Conservation (phyloP, 2,797 vertebrate genomes). For the Sarcoramphus papa region DNA sequence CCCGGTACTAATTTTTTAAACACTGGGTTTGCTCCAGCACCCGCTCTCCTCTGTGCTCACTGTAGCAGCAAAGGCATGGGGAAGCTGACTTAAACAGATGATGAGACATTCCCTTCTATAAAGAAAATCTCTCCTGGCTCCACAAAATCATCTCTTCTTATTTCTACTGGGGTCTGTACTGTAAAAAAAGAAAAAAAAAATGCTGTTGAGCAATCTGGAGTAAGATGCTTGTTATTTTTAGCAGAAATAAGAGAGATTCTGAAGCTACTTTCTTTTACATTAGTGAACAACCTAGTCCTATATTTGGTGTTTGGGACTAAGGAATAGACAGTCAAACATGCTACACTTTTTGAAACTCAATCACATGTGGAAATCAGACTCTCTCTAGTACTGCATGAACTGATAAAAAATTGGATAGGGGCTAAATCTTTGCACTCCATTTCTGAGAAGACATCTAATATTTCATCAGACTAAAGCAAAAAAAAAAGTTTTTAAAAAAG, state of each 20-base stretch:
- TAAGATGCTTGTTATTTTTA: conserved; percentile 5
- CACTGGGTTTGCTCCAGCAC: background rate
- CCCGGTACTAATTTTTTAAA: background rate
- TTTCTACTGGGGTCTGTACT: background rate
- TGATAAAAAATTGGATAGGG: background rate
- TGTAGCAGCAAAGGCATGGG: background rate
- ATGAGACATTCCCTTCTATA: background rate
- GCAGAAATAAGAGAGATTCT: background rate
- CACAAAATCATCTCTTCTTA: background rate
- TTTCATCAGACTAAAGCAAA: background rate
- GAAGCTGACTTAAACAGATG: background rate
- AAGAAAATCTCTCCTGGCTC: background rate
- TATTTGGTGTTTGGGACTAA: background rate
- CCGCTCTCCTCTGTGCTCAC: background rate
- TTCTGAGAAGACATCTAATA: background rate
- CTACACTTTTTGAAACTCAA: background rate
- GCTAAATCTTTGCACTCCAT: background rate
- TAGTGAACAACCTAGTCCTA: background rate
- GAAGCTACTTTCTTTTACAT: background rate
- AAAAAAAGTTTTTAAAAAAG: accelerated
- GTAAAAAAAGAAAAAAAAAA: background rate
- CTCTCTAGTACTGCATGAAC: background rate
- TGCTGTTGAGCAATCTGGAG: background rate
- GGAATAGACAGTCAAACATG: background rate
- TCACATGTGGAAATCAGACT: background rate